Percentiles rank a stretch among this genome's conserved stretches.
Conservation (phyloP, 1,140 invertebrate genomes). For the Nasonia giraulti region DNA sequence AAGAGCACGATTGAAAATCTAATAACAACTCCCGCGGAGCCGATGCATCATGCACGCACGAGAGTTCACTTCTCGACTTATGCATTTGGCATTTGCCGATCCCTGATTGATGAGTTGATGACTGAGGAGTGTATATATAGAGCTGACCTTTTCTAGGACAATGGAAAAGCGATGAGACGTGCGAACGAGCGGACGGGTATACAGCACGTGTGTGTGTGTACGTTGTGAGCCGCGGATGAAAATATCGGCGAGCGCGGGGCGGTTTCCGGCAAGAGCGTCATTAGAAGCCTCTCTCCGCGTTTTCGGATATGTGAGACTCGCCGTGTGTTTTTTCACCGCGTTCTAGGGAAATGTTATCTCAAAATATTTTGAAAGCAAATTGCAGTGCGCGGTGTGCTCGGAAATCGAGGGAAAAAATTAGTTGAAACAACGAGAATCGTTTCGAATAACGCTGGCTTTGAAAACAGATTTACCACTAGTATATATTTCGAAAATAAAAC, state of each 20-base stretch:
- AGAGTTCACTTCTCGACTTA: background rate
- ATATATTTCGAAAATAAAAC: too few species aligned
- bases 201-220: constrained; percentile 8
- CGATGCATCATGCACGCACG: background rate
- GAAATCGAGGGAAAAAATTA: background rate
- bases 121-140: background rate
- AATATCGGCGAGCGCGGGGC: background rate
- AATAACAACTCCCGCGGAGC: background rate
- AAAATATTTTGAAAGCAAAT: constrained; percentile 50
- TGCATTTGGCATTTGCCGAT: background rate
- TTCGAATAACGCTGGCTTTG: too few species aligned
- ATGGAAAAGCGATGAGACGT: background rate
- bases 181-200: background rate
- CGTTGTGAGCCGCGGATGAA: background rate
- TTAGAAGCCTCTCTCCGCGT: background rate
- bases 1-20: background rate
- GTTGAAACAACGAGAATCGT: background rate
- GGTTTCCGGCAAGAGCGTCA: constrained; percentile 19
- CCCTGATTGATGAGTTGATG: constrained; percentile 11
- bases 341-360: background rate
- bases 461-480: background rate
- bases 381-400: background rate
- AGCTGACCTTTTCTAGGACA: background rate
- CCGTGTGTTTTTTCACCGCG: constrained; percentile 2
- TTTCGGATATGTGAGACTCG: background rate